These are phyloP conservation scores for Poeciliopsis turrubarensis DNA, from an alignment of 2,113 vertebrate species.

Conservation along the genomic window DNA sequence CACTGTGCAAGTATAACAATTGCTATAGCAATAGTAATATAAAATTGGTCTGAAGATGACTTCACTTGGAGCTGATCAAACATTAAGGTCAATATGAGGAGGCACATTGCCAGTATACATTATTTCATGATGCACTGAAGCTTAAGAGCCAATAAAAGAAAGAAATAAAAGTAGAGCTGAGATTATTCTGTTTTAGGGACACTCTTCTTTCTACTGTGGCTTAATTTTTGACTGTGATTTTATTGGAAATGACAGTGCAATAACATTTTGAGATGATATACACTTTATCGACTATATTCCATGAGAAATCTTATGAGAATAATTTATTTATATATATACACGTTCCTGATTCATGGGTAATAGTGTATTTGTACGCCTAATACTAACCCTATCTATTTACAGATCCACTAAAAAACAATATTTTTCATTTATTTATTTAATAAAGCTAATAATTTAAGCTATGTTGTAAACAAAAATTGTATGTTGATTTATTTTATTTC, in stretches of 20 bases:
- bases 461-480: too few species aligned
- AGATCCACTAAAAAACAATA: neutral
- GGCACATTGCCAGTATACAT: neutral
- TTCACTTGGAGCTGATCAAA: too few species aligned
- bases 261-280: neutral
- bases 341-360: too few species aligned
- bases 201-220: neutral
- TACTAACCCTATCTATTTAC: neutral
- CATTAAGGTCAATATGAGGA: too few species aligned
- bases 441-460: neutral
- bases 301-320: neutral
- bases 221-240: neutral
- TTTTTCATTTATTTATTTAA: neutral
- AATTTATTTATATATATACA: too few species aligned
- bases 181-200: too few species aligned
- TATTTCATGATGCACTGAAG: neutral
- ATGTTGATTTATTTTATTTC: neutral
- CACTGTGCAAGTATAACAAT: too few species aligned
- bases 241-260: neutral
- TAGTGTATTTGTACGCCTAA: too few species aligned
- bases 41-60: too few species aligned
- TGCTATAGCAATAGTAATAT: too few species aligned
- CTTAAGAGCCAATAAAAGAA: neutral
- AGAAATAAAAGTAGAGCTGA: neutral
- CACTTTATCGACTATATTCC: neutral